A percentile compares a stretch with the other conserved stretches of the same genome.
Evolutionary conservation across 2,797 vertebrate species (phyloP).

Genomic region (Phrynocephalus guinanensis): DNA sequence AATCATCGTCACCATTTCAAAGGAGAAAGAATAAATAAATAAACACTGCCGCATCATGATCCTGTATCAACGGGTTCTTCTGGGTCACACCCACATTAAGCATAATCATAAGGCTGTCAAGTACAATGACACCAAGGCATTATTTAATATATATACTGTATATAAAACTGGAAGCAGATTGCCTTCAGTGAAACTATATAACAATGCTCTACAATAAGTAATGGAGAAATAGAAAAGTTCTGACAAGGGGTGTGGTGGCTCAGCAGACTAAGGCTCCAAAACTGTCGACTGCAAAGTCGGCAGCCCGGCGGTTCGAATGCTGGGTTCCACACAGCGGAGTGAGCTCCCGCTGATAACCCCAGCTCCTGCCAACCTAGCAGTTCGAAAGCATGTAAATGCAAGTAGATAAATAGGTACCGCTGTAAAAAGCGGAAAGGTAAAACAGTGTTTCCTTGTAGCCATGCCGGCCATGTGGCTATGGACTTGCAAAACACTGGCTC

Average conservation of each 20-base stretch:
- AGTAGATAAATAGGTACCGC: too few species aligned
- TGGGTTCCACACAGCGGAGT: too few species aligned
- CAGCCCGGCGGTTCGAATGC: too few species aligned
- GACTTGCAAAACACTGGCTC: too few species aligned
- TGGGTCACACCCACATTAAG: slow-evolving; percentile 75
- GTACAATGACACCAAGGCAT: slow-evolving; percentile 58
- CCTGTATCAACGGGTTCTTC: slow-evolving; percentile 68
- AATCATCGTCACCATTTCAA: slow-evolving; percentile 77
- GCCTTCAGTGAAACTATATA: slow-evolving; percentile 38
- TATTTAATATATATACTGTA: neutral
- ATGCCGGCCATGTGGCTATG: too few species aligned
- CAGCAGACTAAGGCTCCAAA: too few species aligned
- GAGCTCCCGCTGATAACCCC: too few species aligned
- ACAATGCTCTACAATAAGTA: slow-evolving; percentile 53
- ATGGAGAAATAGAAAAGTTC: neutral
- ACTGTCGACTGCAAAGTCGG: too few species aligned
- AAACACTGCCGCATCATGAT: slow-evolving; percentile 76
- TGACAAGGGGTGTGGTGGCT: neutral
- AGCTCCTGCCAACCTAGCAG: too few species aligned
- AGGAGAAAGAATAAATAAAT: slow-evolving; percentile 80
- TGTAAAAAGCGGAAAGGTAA: too few species aligned
- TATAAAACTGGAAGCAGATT: slow-evolving; percentile 42
- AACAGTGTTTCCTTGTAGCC: too few species aligned
- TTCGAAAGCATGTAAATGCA: too few species aligned
- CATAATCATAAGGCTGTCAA: slow-evolving; percentile 74